Evolutionary conservation across 1,140 invertebrate genomes (phyloP), one percentile per base, ranked within the genome.

Genomic region (Sweltsa coloradensis): DNA sequence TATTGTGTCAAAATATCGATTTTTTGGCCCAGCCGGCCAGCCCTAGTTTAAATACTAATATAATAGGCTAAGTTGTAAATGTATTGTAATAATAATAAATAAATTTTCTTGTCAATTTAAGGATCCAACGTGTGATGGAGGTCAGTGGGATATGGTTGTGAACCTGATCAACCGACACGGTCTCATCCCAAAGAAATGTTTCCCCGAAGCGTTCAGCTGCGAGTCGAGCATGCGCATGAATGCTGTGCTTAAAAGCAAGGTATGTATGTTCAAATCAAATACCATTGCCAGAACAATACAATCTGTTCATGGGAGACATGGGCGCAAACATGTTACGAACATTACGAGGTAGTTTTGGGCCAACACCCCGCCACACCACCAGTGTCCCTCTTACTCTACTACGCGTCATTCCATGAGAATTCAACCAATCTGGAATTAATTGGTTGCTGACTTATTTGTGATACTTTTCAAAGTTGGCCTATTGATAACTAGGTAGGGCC

Each of bases 131-230:
- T 73, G 73, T 39, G 90, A 94, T 61, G 90, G 90, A 26, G 90
- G 90, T 0, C 89, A 93, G 62, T 93, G 88, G 89, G 83, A 90
- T 57, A 92, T 93, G 88, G 62, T 92, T 47, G 76, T 83, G 5
- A 91, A 92, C 66, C 62, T 94, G 13, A 77, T 94, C 50, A 83
- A 81, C 56, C 85, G 85, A 61, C 79, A 94, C 58, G 90, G 90
- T 24, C 60, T 94, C 11, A 78, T 93, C 68, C 89, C 90, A 40
- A 92, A 93, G 65, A 76, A 78, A 56, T 85, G 79, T 57, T 93
- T 87, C 59, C 85, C 87, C 0, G 89, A 93, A 59, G 75, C 82
- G 0, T 86, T 76, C 60, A 85, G 77, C 60, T 80, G 78, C 34
- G 81, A 89, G 58, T 70, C 74, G 23, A 84, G 80, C 51, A 55